A percentile compares a stretch with the other conserved stretches of the same genome.
Conservation (phyloP, 1,140 invertebrate species). For the Camponotus floridanus region DNA sequence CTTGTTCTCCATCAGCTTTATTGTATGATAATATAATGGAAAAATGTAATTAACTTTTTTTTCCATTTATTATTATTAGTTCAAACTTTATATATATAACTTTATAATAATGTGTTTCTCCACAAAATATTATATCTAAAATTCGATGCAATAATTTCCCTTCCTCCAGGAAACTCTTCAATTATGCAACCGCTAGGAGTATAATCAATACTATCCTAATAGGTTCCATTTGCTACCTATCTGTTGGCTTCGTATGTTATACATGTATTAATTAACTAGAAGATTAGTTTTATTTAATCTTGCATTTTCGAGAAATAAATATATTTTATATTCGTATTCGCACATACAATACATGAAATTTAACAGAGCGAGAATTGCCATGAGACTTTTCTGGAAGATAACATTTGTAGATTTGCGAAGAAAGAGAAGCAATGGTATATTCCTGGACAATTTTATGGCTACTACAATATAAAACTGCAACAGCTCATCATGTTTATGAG, state of each 20-base stretch:
- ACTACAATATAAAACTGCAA: constrained; percentile 11
- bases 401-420: background rate
- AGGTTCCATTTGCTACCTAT: background rate
- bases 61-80: no score
- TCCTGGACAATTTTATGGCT: constrained; percentile 12
- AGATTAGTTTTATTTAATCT: background rate
- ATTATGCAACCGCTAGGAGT: background rate
- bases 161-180: background rate
- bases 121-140: background rate
- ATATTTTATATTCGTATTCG: background rate
- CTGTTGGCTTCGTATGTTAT: background rate
- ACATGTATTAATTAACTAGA: background rate
- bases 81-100: no score
- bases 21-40: background rate
- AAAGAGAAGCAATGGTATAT: background rate
- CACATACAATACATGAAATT: background rate
- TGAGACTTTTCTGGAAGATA: background rate
- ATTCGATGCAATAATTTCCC: background rate
- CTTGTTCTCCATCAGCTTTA: background rate
- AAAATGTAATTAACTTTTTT: no score
- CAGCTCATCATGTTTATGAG: constrained; percentile 16
- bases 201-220: constrained; percentile 15
- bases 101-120: background rate
- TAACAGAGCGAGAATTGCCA: background rate
- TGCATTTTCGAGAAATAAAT: background rate